These are phyloP conservation scores for Drosophila nigromelanica DNA, from an alignment of 1,140 invertebrate genomes.

Conservation along the genomic window DNA sequence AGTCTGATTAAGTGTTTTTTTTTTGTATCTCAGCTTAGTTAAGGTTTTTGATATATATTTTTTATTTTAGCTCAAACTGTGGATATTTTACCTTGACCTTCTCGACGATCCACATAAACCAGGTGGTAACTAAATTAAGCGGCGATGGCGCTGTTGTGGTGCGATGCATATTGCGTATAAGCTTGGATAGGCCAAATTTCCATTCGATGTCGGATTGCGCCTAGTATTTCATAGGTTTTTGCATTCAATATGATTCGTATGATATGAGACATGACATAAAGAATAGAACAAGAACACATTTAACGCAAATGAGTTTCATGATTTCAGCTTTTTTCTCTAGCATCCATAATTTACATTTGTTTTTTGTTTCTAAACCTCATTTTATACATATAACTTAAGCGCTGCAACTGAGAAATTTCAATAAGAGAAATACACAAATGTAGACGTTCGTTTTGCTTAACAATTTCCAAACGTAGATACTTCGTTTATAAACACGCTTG, in stretches of 20 bases:
- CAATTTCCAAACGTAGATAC: constrained; percentile 40
- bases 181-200: constrained; percentile 99
- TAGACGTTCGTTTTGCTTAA: constrained; percentile 58
- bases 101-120: constrained; percentile 92
- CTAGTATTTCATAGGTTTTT: constrained; percentile 85
- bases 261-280: constrained; percentile 41
- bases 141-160: constrained; percentile 98
- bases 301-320: constrained; percentile 66
- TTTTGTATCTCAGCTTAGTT: not conserved
- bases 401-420: constrained; percentile 61
- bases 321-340: constrained; percentile 1
- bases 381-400: constrained; percentile 65
- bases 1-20: constrained; percentile 14
- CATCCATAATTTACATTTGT: constrained; percentile 35
- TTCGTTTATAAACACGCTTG: not conserved
- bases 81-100: constrained; percentile 88
- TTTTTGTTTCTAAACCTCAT: not conserved
- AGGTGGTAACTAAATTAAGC: constrained; percentile 97
- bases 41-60: constrained; percentile 20
- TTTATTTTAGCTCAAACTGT: constrained; percentile 4
- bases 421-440: constrained; percentile 72
- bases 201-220: constrained; percentile 99
- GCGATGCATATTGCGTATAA: constrained; percentile 99
- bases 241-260: constrained; percentile 23
- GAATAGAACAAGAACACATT: constrained; percentile 71